Percentiles rank a stretch among this genome's conserved stretches.
Evolutionary conservation across 2,888 invertebrate species (phyloP).

Genomic region (Bombylius major): DNA sequence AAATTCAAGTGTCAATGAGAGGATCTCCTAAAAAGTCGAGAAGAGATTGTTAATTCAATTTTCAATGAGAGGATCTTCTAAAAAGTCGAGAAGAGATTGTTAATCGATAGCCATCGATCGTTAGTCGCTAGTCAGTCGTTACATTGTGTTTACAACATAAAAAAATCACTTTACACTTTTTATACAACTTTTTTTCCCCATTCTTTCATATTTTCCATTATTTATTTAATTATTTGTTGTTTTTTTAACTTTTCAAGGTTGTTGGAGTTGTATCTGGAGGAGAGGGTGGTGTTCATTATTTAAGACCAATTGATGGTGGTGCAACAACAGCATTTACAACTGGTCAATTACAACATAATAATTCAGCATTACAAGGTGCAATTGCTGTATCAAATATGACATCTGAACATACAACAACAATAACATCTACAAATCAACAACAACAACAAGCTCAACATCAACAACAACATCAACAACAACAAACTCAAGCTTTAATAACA

Average conservation of each 20-base stretch:
- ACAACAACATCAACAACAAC: slow-evolving; percentile 34
- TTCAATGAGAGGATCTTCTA: too few relatives aligned
- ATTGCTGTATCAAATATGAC: too few relatives aligned
- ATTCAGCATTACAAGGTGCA: background rate
- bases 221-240: background rate
- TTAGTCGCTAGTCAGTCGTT: too few relatives aligned
- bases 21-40: too few relatives aligned
- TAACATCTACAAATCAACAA: slow-evolving; percentile 12
- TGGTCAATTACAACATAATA: slow-evolving; percentile 19
- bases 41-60: too few relatives aligned
- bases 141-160: too few relatives aligned
- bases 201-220: too few relatives aligned
- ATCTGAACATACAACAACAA: background rate
- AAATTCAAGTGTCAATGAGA: too few relatives aligned
- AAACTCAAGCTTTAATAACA: slow-evolving; percentile 56
- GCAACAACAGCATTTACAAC: slow-evolving; percentile 27
- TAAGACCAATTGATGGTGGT: slow-evolving; percentile 48
- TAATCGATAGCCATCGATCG: too few relatives aligned
- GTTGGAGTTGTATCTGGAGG: slow-evolving; percentile 57
- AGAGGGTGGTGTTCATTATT: slow-evolving; percentile 62
- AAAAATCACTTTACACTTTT: too few relatives aligned
- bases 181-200: too few relatives aligned
- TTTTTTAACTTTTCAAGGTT: slow-evolving; percentile 36
- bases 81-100: too few relatives aligned
- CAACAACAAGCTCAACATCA: slow-evolving; percentile 11